A percentile compares a stretch with the other conserved stretches of the same genome.
Conservation (phyloP, 2,113 vertebrate genomes). For the Atlantisia rogersi region DNA sequence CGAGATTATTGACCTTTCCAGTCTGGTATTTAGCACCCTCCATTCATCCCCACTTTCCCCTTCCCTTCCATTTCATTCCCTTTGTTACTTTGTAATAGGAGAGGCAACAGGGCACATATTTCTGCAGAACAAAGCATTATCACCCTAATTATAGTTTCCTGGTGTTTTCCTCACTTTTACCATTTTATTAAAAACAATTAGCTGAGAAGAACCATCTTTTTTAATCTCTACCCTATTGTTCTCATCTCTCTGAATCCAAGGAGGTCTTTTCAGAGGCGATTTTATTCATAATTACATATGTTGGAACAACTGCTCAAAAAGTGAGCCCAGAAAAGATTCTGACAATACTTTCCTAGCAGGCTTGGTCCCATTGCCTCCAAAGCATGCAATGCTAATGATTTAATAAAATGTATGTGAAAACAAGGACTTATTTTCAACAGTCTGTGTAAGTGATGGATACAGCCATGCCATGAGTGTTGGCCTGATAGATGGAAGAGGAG, state of each 20-base stretch:
- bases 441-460: not conserved
- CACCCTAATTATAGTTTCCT: constrained; percentile 73
- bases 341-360: constrained; percentile 44
- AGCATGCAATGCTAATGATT: not conserved
- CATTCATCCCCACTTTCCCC: not conserved
- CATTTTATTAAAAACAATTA: constrained; percentile 79
- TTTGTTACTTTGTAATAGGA: constrained; percentile 54
- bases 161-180: constrained; percentile 72
- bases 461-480: not conserved
- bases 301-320: constrained; percentile 61
- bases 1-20: constrained; percentile 44
- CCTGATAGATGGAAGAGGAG: not conserved
- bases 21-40: constrained; percentile 19
- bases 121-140: constrained; percentile 73
- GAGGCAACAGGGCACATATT: constrained; percentile 54
- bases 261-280: constrained; percentile 67
- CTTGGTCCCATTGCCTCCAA: constrained; percentile 30
- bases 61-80: constrained; percentile 35
- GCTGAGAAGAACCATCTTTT: constrained; percentile 66
- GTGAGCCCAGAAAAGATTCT: constrained; percentile 60
- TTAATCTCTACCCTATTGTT: constrained; percentile 71
- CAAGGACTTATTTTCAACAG: constrained; percentile 2
- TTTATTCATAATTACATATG: constrained; percentile 71
- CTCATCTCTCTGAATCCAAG: constrained; percentile 61
- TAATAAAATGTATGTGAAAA: constrained; percentile 34